Percentiles rank a stretch among this genome's conserved stretches.
phyloP scores from a whole-genome alignment of 2,113 vertebrate genomes.

The Otolemur garnettii region DNA sequence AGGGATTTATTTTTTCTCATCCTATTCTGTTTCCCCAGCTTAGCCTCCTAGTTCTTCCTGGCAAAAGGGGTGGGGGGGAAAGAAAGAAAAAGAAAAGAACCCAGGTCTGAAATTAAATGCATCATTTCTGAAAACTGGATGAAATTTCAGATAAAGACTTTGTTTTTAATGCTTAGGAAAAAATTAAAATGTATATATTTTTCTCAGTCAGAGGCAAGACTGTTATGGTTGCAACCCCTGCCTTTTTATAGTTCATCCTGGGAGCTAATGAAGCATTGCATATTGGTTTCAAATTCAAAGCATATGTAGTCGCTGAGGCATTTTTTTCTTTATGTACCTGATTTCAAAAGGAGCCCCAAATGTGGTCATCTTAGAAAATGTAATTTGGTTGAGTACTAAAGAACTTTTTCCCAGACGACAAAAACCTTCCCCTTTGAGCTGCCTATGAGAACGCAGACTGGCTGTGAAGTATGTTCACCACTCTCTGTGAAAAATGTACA shows the following conservation, averaged over 20 bases:
- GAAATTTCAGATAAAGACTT: slow-evolving; percentile 75
- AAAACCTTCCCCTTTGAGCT: slow-evolving; percentile 69
- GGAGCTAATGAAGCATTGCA: slow-evolving; percentile 75
- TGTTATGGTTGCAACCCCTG: slow-evolving; percentile 67
- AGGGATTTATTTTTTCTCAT: slow-evolving; percentile 16
- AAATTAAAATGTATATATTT: slow-evolving; percentile 80
- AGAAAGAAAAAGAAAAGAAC: neutral
- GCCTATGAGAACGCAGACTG: slow-evolving; percentile 59
- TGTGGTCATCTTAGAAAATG: slow-evolving; percentile 76
- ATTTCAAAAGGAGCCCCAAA: slow-evolving; percentile 64
- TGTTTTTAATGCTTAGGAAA: slow-evolving; percentile 77
- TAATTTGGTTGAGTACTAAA: slow-evolving; percentile 73
- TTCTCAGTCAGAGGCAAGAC: slow-evolving; percentile 70
- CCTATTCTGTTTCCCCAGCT: neutral
- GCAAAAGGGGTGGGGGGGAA: neutral
- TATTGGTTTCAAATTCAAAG: slow-evolving; percentile 80
- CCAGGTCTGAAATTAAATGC: slow-evolving; percentile 55
- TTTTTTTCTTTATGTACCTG: slow-evolving; percentile 70
- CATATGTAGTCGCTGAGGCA: slow-evolving; percentile 67
- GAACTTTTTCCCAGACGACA: slow-evolving; percentile 64
- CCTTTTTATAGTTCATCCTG: slow-evolving; percentile 81
- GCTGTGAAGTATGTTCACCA: slow-evolving; percentile 55
- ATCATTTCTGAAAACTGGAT: slow-evolving; percentile 71
- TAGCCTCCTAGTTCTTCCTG: slow-evolving; percentile 21
- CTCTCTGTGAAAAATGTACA: slow-evolving; percentile 61